phyloP scores from a whole-genome alignment of 2,888 invertebrate genomes.

The Escarpia spicata region DNA sequence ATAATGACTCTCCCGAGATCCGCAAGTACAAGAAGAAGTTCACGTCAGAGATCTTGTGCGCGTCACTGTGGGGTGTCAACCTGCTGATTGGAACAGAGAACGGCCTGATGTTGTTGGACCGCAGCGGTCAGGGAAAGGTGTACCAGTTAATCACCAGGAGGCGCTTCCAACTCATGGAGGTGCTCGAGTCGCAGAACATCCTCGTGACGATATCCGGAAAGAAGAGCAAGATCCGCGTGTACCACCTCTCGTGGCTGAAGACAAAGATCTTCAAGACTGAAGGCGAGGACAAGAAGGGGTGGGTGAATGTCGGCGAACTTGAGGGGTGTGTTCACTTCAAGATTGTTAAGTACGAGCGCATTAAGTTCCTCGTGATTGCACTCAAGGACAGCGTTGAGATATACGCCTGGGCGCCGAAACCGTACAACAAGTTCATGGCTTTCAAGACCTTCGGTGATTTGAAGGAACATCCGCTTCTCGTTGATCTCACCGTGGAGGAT shows the following conservation, averaged over 20 bases:
- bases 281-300: slow-evolving; percentile 82
- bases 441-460: slow-evolving; percentile 83
- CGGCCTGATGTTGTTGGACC: slow-evolving; percentile 95
- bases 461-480: slow-evolving; percentile 86
- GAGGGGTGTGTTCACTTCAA: slow-evolving; percentile 99
- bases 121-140: slow-evolving; percentile 88
- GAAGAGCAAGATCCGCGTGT: slow-evolving; percentile 97
- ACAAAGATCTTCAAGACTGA: slow-evolving; percentile 98
- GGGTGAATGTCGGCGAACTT: slow-evolving; percentile 98
- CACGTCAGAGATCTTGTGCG: slow-evolving; percentile 98
- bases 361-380: slow-evolving; percentile 99
- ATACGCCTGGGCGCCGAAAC: slow-evolving; percentile 99
- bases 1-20: slow-evolving; percentile 92
- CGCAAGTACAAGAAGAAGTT: slow-evolving; percentile 99
- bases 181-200: slow-evolving; percentile 98
- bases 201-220: slow-evolving; percentile 98
- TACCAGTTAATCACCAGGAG: slow-evolving; percentile 97
- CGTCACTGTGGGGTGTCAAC: slow-evolving; percentile 99
- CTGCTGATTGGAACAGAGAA: slow-evolving; percentile 98
- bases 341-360: slow-evolving; percentile 95
- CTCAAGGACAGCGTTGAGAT: slow-evolving; percentile 98
- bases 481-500: slow-evolving; percentile 98
- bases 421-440: slow-evolving; percentile 99
- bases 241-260: slow-evolving; percentile 98
- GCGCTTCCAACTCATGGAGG: slow-evolving; percentile 99